phyloP scores from a whole-genome alignment of 2,888 invertebrate genomes.

The Eulithis prunata region DNA sequence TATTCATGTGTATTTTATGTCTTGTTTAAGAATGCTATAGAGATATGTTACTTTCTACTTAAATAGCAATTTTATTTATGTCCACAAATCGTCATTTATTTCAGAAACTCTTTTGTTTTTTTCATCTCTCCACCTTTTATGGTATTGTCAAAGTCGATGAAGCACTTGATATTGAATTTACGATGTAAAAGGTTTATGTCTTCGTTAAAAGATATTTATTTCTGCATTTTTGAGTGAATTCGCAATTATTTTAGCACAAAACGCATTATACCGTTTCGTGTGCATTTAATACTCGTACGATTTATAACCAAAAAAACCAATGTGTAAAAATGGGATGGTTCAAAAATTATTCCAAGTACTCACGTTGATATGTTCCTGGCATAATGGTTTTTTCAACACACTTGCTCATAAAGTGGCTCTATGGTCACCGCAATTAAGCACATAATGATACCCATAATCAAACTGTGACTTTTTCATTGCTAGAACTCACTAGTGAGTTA shows the following conservation, averaged over 20 bases:
- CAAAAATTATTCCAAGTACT: no score
- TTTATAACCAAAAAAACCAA: no score
- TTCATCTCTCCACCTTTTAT: conserved; percentile 20
- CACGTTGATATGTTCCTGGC: no score
- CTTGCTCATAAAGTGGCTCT: no score
- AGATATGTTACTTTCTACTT: neutral
- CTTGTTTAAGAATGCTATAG: conserved; percentile 10
- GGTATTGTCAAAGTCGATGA: conserved; percentile 32
- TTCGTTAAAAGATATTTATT: conserved; percentile 43
- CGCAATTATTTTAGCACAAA: conserved; percentile 9
- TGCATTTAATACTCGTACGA: no score
- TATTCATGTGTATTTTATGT: neutral
- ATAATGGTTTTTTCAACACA: no score
- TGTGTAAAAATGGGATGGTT: no score
- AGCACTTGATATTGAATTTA: conserved; percentile 28
- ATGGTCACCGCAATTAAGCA: no score
- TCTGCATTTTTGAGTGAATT: conserved; percentile 22
- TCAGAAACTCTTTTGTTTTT: conserved; percentile 19
- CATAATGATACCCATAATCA: no score
- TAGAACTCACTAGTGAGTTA: no score
- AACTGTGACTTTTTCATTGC: no score
- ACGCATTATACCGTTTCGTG: neutral
- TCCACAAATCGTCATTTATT: conserved; percentile 22
- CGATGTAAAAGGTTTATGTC: conserved; percentile 35
- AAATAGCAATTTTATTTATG: conserved; percentile 11